Base-by-base conservation (phyloP, 1,140 invertebrate species). In the Atopsyche davidsoni region DNA sequence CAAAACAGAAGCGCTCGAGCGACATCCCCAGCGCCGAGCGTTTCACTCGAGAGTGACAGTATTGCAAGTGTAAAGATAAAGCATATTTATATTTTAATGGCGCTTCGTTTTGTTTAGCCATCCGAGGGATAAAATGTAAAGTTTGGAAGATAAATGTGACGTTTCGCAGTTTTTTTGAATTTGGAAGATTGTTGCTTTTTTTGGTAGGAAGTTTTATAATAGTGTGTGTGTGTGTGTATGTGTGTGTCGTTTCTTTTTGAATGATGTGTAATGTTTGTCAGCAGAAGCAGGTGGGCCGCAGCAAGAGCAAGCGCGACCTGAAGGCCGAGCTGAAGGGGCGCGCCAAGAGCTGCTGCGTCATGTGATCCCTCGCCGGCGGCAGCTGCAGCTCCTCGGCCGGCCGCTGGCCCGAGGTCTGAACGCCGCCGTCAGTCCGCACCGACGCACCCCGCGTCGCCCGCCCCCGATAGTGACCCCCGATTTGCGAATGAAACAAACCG, bases 301-400 rank as follows among this genome's bases (percentile, higher is more conserved):
- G 68, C 63, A 76, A 76, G 66, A 76, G 73, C 65, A 76, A 75
- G 59, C 70, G 74, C 3, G 75, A 76, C 54, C 59, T 76, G 59
- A 76, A 76, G 58, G 70, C 74, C 17, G 75, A 76, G 62, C 68
- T 76, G 47, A 76, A 76, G 59, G 74, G 74, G 22, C 60, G 74
- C 6, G 75, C 75, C 49, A 75, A 73, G 59, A 76, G 74, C 52
- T 77, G 75, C 59, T 70, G 72, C 59, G 68, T 77, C 62, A 77
- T 77, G 75, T 77, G 75, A 77, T 73, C 70, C 64, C 66, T 65
- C 49, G 71, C 71, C 66, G 70, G 71, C 72, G 71, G 70, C 65
- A 67, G 70, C 11, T 69, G 69, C 46, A 64, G 70, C 67, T 72
- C 69, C 62, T 68, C 68, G 62, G 21, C 55, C 17, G 47, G 43